Base-by-base conservation (phyloP, 2,888 invertebrate genomes). In the Noctua janthe region DNA sequence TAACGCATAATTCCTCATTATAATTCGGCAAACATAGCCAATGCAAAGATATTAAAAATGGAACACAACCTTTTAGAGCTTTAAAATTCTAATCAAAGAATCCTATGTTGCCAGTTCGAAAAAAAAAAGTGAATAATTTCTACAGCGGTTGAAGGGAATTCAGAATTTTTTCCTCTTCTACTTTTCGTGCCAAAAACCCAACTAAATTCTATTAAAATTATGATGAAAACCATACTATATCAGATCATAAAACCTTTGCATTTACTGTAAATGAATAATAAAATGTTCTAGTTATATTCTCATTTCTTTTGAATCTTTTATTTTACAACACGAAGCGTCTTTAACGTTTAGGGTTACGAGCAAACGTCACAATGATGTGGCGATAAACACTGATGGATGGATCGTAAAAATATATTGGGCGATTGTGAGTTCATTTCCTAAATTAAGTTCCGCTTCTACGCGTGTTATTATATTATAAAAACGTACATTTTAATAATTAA, bases 21-120 rank as follows among this genome's bases (percentile, higher is more conserved):
- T 54, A 23, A 11, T 35, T 43, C 11, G 20, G 6, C 35, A 20
- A 7, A 7, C 2, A 35, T 76, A 20, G 6, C 1, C 2, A 20
- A n/a, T 67, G 0, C 15, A 6, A 62, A 83, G 76, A 83, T 84
- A 75, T 81, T 79, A 76, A 88, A 85, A 87, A 79, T 75, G 64
- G 79, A 89, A 89, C 80, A 78, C 82, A 85, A 76, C 77, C 75
- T 79, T 85, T 89, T 88, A 74, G 47, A 90, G 90, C 89, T 92
- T 92, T 87, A 87, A 89, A 92, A 92, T 92, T 92, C 87, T 91
- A 92, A 93, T 93, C 91, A 91, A 90, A 88, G 67, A 75, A 79
- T 84, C 76, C 83, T 83, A 54, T 82, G 80, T 86, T 69, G 77
- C 82, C 85, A 78, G 81, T 84, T 75, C 66, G 17, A 47, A 74